phyloP scores from a whole-genome alignment of 2,888 invertebrate species.

The Drosophila ustulata region DNA sequence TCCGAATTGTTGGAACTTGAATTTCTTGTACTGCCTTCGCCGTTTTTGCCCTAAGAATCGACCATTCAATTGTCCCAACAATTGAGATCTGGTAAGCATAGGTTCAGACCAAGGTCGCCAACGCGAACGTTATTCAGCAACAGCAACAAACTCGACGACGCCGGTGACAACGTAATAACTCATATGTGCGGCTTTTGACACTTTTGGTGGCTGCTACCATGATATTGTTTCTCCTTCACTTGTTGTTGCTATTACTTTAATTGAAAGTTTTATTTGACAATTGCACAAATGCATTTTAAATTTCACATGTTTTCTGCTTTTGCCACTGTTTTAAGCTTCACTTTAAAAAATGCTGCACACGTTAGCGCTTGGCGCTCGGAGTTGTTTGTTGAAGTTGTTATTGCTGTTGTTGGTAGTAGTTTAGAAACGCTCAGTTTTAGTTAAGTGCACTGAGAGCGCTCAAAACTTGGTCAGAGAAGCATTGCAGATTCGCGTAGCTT shows the following conservation, averaged over 20 bases:
- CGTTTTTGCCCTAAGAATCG: no score
- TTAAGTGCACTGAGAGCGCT: constrained; percentile 73
- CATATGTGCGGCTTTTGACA: constrained; percentile 55
- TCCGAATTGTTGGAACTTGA: constrained; percentile 55
- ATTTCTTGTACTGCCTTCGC: constrained; percentile 38
- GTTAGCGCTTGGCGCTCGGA: constrained; percentile 28
- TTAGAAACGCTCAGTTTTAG: constrained; percentile 56
- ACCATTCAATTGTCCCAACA: constrained; percentile 60
- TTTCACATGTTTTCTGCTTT: constrained; percentile 37
- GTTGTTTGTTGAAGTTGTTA: constrained; percentile 4
- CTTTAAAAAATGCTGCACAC: constrained; percentile 70
- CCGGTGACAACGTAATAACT: constrained; percentile 71
- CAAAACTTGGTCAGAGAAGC: constrained; percentile 73
- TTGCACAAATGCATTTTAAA: constrained; percentile 66
- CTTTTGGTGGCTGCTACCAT: constrained; percentile 21
- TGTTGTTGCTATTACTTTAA: constrained; percentile 51
- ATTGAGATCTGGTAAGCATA: constrained; percentile 4
- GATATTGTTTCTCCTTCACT: not conserved
- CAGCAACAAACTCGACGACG: constrained; percentile 39
- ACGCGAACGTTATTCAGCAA: constrained; percentile 12
- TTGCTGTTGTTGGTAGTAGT: constrained; percentile 25
- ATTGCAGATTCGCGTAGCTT: constrained; percentile 49
- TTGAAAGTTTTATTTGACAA: constrained; percentile 71
- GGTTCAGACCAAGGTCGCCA: constrained; percentile 41
- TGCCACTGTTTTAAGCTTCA: constrained; percentile 17